Base-by-base conservation (phyloP, 2,797 vertebrate species). In the Sebastes variabilis region DNA sequence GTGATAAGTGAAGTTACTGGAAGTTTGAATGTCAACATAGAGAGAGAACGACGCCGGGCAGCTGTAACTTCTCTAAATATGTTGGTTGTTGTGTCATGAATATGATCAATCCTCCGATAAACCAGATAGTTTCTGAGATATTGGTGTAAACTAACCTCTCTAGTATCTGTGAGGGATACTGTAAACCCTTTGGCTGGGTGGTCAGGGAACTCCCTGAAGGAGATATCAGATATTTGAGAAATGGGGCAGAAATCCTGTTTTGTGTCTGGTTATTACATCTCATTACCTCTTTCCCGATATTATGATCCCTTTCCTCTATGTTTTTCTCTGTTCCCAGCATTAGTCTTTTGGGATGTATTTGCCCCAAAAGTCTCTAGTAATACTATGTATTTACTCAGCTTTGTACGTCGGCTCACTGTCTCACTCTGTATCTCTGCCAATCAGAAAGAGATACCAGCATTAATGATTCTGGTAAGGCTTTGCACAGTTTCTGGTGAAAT, bases 181-280 rank as follows among this genome's bases (percentile, higher is more conserved):
- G 42, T 71, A 83, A 84, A 84, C 76, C 54, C 59, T 8, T 84
- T 3, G 18, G 36, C 86, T 82, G 86, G 87, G 92, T 91, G 89
- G 88, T 85, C 90, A 85, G 83, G 73, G 82, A 84, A 88, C 76
- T 88, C 84, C 84, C 83, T 32, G 34, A 34, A 66, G 67, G 52
- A 75, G 75, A 80, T 82, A 87, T 80, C 68, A 52, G 68, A 81
- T 69, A 54, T 84, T 69, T 85, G 24, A 89, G 76, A 58, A 84
- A 86, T 77, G 56, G 38, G 8, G 76, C 56, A 70, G 49, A 69
- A 76, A 73, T 75, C 75, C 72, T 20, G 2, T 14, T 80, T 61
- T 1, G 9, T 65, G n/a, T 80, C 72, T 78, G 62, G 18, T 73
- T 85, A 60, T 87, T 89, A 71, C 25, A 81, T 79, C 61, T 68